Evolutionary conservation across 2,113 vertebrate genomes (phyloP).

Genomic region (Chloebia gouldiae): DNA sequence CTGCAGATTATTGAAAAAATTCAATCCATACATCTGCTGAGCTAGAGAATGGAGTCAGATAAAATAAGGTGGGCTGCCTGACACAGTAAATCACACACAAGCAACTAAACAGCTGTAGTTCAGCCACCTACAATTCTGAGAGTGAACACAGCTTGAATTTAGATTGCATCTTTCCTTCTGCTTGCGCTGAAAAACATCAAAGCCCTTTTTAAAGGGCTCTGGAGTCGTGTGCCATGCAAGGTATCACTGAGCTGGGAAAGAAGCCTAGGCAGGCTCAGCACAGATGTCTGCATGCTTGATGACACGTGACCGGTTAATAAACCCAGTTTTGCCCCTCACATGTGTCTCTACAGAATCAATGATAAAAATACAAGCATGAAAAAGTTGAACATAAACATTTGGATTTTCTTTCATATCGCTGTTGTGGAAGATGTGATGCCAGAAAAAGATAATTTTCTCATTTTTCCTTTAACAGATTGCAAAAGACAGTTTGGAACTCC

Average conservation of each 20-base stretch:
- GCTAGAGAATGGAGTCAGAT: background rate
- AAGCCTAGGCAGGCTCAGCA: background rate
- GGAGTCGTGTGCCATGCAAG: background rate
- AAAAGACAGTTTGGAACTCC: background rate
- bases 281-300: background rate
- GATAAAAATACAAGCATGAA: background rate
- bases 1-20: background rate
- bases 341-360: background rate
- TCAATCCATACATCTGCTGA: background rate
- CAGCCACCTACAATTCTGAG: background rate
- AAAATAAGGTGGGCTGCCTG: background rate
- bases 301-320: background rate
- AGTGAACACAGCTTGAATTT: background rate
- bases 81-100: background rate
- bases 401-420: background rate
- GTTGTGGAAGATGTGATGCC: background rate
- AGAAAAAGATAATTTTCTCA: background rate
- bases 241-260: background rate
- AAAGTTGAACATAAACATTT: background rate
- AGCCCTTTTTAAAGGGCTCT: background rate
- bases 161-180: background rate
- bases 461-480: background rate
- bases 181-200: background rate
- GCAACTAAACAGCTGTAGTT: background rate
- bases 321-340: background rate